Percentiles rank a stretch among this genome's conserved stretches.
These are phyloP conservation scores for Euproctis similis DNA, from an alignment of 2,888 invertebrate genomes.

Conservation along the genomic window DNA sequence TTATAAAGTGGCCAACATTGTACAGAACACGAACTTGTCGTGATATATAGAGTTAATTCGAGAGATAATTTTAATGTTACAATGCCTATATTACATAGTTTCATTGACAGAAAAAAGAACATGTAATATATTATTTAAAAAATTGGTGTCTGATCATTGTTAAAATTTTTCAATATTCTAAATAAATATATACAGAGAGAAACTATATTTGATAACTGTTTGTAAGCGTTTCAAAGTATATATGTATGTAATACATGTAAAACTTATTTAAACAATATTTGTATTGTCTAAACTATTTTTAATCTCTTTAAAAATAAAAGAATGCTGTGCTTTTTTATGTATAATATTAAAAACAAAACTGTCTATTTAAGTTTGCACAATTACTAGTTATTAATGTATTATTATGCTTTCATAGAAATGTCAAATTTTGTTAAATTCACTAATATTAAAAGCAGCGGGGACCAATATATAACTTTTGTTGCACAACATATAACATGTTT, in stretches of 20 bases:
- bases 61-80: constrained; percentile 26
- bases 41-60: constrained; percentile 37
- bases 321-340: too few species aligned
- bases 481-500: constrained; percentile 16
- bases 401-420: constrained; percentile 9
- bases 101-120: constrained; percentile 19
- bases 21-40: constrained; percentile 34
- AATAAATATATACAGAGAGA: constrained; percentile 12
- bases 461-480: constrained; percentile 23
- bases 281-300: neutral
- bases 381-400: constrained; percentile 12
- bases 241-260: constrained; percentile 11
- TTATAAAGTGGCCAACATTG: constrained; percentile 35
- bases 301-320: too few species aligned
- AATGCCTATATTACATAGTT: constrained; percentile 31
- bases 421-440: constrained; percentile 13
- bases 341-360: too few species aligned
- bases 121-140: constrained; percentile 16
- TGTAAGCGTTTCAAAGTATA: constrained; percentile 7
- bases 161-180: constrained; percentile 16
- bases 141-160: constrained; percentile 15
- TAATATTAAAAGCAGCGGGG: constrained; percentile 20
- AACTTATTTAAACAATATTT: constrained; percentile 7
- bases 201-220: too few species aligned
- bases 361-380: constrained; percentile 9